phyloP scores from a whole-genome alignment of 2,888 invertebrate species.

The Baronia brevicornis region DNA sequence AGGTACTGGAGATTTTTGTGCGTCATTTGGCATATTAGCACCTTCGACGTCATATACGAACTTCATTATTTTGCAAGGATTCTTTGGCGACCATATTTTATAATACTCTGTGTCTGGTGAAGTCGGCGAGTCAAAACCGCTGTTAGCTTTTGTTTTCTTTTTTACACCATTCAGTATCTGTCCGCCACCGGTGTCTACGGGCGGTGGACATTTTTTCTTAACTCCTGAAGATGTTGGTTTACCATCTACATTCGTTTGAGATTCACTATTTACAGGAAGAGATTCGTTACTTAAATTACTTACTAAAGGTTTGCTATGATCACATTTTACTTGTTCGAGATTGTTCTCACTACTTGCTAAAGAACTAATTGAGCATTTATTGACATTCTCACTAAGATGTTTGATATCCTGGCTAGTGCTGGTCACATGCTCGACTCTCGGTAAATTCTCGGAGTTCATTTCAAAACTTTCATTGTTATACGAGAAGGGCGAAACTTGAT shows the following conservation, averaged over 20 bases:
- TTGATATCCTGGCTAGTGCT: constrained; percentile 61
- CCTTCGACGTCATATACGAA: constrained; percentile 71
- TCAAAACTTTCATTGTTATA: constrained; percentile 72
- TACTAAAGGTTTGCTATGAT: constrained; percentile 69
- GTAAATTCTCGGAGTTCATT: constrained; percentile 62
- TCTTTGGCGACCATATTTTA: constrained; percentile 81
- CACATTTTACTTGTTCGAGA: constrained; percentile 64
- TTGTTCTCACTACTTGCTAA: constrained; percentile 65
- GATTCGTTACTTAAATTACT: constrained; percentile 60
- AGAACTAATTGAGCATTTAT: constrained; percentile 75
- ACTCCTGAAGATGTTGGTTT: constrained; percentile 62
- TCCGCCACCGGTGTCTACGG: constrained; percentile 71
- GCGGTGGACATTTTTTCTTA: constrained; percentile 75
- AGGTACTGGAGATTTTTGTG: constrained; percentile 81
- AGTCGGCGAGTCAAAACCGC: constrained; percentile 70
- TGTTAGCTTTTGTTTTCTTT: constrained; percentile 77
- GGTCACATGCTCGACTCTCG: constrained; percentile 55
- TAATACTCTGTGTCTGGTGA: constrained; percentile 79
- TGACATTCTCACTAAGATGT: constrained; percentile 67
- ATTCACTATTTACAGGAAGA: constrained; percentile 65
- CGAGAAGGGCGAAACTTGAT: constrained; percentile 63
- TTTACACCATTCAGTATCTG: constrained; percentile 73
- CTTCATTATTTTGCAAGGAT: constrained; percentile 75
- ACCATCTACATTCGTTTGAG: constrained; percentile 51
- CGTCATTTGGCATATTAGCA: constrained; percentile 59